Evolutionary conservation across 1,140 invertebrate genomes (phyloP).

Genomic region (Thaumatotibia leucotreta): DNA sequence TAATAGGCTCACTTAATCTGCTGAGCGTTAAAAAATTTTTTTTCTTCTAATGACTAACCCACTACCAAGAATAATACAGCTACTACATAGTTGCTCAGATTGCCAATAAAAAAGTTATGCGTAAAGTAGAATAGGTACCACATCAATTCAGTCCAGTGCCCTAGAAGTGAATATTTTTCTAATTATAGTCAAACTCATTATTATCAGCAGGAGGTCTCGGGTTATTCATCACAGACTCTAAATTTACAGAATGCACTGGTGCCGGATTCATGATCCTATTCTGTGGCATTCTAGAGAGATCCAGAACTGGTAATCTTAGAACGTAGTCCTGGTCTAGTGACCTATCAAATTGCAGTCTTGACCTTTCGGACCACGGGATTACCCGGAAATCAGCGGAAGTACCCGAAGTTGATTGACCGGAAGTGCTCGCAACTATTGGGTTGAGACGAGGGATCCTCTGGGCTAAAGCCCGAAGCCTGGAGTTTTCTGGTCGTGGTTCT

Average conservation of each 20-base stretch:
- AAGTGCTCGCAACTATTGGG: conserved; percentile 25
- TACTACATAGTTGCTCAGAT: background rate
- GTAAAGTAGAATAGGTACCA: background rate
- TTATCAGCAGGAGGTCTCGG: conserved; percentile 37
- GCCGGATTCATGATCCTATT: conserved; percentile 45
- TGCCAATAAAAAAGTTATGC: background rate
- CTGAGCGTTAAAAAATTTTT: too few species aligned
- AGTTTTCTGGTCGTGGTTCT: conserved; percentile 40
- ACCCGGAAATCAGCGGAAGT: conserved; percentile 41
- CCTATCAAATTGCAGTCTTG: conserved; percentile 31
- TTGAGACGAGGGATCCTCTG: conserved; percentile 54
- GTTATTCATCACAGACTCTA: conserved; percentile 43
- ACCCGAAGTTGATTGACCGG: conserved; percentile 13
- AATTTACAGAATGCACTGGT: conserved; percentile 36
- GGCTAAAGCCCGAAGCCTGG: conserved; percentile 43
- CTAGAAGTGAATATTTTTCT: background rate
- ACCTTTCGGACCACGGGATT: conserved; percentile 50
- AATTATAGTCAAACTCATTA: conserved; percentile 47
- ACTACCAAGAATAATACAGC: background rate
- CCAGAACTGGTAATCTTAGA: conserved; percentile 45
- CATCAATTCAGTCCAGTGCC: background rate
- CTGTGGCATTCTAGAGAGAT: conserved; percentile 37
- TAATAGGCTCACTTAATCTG: too few species aligned
- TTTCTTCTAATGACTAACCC: background rate
- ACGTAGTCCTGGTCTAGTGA: conserved; percentile 50